These are phyloP conservation scores for Hypothenemus hampei DNA, from an alignment of 1,140 invertebrate genomes.

Conservation along the genomic window DNA sequence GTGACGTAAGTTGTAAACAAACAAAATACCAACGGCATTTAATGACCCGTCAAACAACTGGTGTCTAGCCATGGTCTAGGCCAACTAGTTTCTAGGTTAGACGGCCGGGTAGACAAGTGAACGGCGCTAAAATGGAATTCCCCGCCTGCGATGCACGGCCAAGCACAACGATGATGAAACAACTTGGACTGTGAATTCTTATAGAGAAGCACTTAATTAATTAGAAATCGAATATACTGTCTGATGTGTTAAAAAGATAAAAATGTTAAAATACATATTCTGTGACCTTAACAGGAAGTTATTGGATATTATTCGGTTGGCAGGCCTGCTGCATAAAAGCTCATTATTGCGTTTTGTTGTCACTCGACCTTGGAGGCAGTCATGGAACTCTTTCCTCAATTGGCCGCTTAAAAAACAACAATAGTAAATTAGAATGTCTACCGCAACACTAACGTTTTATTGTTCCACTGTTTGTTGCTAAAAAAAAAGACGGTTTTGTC, in stretches of 20 bases:
- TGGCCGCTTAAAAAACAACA: slow-evolving; percentile 28
- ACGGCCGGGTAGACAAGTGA: slow-evolving; percentile 11
- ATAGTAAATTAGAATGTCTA: slow-evolving; percentile 31
- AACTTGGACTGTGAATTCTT: too few relatives aligned
- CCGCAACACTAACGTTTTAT: slow-evolving; percentile 28
- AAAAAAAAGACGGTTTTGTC: slow-evolving; percentile 14
- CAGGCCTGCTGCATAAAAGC: too few relatives aligned
- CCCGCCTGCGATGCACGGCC: neutral
- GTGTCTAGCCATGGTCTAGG: slow-evolving; percentile 31
- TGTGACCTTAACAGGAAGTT: too few relatives aligned
- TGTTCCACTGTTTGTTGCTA: slow-evolving; percentile 10
- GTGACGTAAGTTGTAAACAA: slow-evolving; percentile 29
- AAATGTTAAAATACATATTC: too few relatives aligned
- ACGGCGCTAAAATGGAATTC: slow-evolving; percentile 12
- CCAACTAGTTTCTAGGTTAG: slow-evolving; percentile 31
- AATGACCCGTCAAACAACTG: slow-evolving; percentile 26
- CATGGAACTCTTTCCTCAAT: slow-evolving; percentile 26
- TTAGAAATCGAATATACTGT: too few relatives aligned
- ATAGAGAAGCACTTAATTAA: too few relatives aligned
- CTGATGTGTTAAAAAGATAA: too few relatives aligned
- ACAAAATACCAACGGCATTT: slow-evolving; percentile 24
- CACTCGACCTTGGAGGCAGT: slow-evolving; percentile 24
- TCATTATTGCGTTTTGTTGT: slow-evolving; percentile 25
- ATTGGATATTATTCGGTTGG: too few relatives aligned
- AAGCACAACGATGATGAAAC: too few relatives aligned